These are phyloP conservation scores for Tylochromis polylepis DNA, from an alignment of 2,113 vertebrate species.

Conservation along the genomic window DNA sequence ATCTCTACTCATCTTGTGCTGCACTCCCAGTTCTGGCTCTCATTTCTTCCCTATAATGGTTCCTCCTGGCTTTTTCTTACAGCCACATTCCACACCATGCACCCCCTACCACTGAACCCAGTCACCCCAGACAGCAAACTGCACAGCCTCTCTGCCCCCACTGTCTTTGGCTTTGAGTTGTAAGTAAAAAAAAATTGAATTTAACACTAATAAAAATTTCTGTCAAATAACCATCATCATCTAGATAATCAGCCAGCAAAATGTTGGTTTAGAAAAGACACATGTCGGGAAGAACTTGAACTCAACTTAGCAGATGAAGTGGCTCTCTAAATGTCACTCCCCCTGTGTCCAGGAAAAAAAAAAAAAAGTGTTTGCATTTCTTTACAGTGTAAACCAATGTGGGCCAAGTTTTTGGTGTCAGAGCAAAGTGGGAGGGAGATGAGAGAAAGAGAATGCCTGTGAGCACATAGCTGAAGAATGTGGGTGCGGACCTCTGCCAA, in stretches of 20 bases:
- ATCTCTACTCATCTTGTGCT: slow-evolving; percentile 7
- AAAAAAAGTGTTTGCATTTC: slow-evolving; percentile 27
- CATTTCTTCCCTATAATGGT: slow-evolving; percentile 55
- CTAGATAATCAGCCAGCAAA: not conserved
- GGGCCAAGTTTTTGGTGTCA: slow-evolving; percentile 63
- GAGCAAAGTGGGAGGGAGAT: slow-evolving; percentile 23
- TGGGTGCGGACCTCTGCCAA: slow-evolving; percentile 66
- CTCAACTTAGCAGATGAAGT: not conserved
- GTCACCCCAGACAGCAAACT: slow-evolving; percentile 60
- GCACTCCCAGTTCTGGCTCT: slow-evolving; percentile 38
- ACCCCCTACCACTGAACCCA: slow-evolving; percentile 62
- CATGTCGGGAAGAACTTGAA: slow-evolving; percentile 11
- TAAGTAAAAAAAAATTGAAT: not conserved
- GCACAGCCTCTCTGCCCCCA: slow-evolving; percentile 33
- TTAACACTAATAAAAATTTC: not conserved
- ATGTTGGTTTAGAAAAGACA: not conserved
- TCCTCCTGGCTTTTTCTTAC: slow-evolving; percentile 63
- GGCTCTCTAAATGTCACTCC: not conserved
- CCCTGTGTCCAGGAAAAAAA: not conserved
- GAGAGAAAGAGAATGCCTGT: slow-evolving; percentile 37
- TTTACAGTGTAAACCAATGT: slow-evolving; percentile 47
- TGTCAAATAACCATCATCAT: not conserved
- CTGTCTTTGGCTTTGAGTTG: slow-evolving; percentile 55
- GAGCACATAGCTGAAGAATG: slow-evolving; percentile 73
- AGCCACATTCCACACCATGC: slow-evolving; percentile 57